Evolutionary conservation across 2,113 vertebrate species (phyloP).

Genomic region (Aspiorhynchus laticeps): DNA sequence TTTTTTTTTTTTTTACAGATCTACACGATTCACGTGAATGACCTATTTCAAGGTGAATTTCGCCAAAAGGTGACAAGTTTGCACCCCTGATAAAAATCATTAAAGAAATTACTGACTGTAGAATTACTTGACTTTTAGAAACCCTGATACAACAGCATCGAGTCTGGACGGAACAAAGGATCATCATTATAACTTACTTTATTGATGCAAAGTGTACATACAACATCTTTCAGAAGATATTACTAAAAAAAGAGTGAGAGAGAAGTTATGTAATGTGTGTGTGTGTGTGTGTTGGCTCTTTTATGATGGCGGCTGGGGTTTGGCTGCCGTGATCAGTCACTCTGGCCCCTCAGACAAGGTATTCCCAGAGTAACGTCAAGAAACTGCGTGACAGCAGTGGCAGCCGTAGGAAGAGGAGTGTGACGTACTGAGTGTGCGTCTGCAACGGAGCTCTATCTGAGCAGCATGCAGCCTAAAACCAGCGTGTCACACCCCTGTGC

Average conservation of each 20-base stretch:
- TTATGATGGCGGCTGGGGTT: not conserved
- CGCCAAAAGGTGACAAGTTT: no score
- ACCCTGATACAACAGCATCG: not conserved
- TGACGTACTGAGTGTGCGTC: not conserved
- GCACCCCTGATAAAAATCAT: no score
- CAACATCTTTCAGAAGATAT: not conserved
- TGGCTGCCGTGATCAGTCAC: conserved; percentile 73
- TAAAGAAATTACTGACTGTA: no score
- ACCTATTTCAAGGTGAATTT: no score
- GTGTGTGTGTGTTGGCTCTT: not conserved
- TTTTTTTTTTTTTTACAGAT: no score
- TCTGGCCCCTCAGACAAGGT: conserved; percentile 85
- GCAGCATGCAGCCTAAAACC: not conserved
- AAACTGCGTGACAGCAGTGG: conserved; percentile 80
- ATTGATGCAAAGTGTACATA: conserved; percentile 1
- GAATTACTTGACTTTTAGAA: not conserved
- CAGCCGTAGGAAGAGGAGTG: conserved; percentile 71
- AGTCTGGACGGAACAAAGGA: not conserved
- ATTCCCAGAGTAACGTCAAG: conserved; percentile 90
- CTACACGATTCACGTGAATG: no score
- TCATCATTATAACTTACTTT: conserved; percentile 16
- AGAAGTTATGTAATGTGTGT: not conserved
- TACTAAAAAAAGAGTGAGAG: not conserved
- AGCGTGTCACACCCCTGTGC: conserved; percentile 61
- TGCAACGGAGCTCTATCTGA: not conserved